Evolutionary conservation across 2,113 vertebrate species (phyloP), one percentile per base, ranked within the genome.

Genomic region (Misgurnus mizolepis): DNA sequence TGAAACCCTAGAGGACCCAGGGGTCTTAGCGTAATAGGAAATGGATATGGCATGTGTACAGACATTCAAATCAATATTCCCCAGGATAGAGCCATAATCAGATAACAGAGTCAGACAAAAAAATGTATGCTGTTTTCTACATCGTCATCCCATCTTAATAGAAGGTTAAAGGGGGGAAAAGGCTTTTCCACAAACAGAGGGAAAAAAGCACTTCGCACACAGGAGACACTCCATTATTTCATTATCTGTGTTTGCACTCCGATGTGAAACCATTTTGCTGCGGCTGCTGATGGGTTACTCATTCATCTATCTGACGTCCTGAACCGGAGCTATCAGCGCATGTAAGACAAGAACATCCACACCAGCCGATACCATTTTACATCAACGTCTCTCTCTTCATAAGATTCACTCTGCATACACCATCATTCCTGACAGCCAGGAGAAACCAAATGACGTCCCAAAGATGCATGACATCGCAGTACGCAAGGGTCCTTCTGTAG

Each of bases 271-370:
- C 49, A 62, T 55, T 65, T 55, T 6, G 18, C 53, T 12, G 15
- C 64, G 79, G 82, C 62, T 85, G 83, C 85, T 83, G 72, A 72
- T 67, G 80, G 85, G 79, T 79, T 80, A 67, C 65, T 79, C 75
- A 75, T 82, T 88, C 73, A 77, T 82, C 75, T 69, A 6, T 9
- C 71, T 55, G 73, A 68, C 49, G 79, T 83, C 81, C 77, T 78
- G 78, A 86, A 47, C 45, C 6, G 45, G 10, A 47, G 83, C 85
- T 67, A 62, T 82, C 78, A 61, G 86, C 72, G 84, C 80, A 58
- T 85, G 88, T 85, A 86, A 86, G 85, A 86, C 87, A 84, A 85
- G 84, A 90, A 88, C 87, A 87, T n/a, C 14, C 60, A 84, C 90
- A 87, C 87, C 73, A 80, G 66, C 78, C 74, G 84, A 68, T 78